phyloP scores from a whole-genome alignment of 2,797 vertebrate species.

The Crocodylus rhombifer region DNA sequence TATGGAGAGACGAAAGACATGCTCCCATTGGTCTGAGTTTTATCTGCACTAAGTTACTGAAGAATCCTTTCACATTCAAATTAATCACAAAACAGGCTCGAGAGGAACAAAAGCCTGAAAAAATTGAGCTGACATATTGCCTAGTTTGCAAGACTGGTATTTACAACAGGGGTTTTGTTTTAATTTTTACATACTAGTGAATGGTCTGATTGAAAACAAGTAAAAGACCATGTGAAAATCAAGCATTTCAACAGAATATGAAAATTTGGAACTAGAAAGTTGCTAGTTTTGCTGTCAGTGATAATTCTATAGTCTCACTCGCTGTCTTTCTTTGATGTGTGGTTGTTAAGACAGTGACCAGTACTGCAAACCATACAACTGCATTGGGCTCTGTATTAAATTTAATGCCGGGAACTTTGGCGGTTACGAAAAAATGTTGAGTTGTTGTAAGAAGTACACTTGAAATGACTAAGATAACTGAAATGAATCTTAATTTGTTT shows the following conservation, averaged over 20 bases:
- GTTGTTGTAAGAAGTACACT: neutral
- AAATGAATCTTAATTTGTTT: too few species aligned
- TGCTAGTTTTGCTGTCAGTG: neutral
- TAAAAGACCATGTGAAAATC: neutral
- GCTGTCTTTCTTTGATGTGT: neutral
- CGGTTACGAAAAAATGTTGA: neutral
- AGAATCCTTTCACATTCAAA: neutral
- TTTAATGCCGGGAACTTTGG: neutral
- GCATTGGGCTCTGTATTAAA: neutral
- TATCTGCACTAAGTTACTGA: neutral
- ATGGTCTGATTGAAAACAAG: neutral
- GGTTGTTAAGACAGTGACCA: too few species aligned
- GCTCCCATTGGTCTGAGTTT: neutral
- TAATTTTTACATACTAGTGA: neutral
- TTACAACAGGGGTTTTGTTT: neutral
- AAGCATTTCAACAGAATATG: neutral
- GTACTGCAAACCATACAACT: neutral
- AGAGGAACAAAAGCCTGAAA: neutral
- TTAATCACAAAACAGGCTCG: neutral
- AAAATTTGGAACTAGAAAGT: neutral
- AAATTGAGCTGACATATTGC: neutral
- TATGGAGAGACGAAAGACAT: neutral
- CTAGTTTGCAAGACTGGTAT: neutral
- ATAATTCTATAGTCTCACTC: neutral
- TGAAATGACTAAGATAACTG: neutral